These are phyloP conservation scores for Melierax canorus DNA, from an alignment of 2,113 vertebrate genomes.

Conservation along the genomic window DNA sequence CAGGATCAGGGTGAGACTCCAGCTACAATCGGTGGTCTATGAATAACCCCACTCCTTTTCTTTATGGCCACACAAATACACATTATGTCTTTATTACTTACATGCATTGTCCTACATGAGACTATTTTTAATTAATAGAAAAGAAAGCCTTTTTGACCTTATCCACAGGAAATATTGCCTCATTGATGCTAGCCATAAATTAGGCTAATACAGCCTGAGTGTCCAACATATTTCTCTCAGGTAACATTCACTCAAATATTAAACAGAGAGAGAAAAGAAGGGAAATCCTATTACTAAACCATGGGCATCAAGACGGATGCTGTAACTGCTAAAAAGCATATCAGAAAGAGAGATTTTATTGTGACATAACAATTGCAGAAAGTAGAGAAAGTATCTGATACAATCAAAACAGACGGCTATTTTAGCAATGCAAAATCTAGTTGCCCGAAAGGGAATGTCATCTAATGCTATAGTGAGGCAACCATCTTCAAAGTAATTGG, in stretches of 20 bases:
- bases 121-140: constrained; percentile 46
- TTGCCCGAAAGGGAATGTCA: neutral
- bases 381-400: neutral
- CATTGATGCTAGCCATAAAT: constrained; percentile 11
- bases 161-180: neutral
- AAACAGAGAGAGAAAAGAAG: neutral
- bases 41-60: neutral
- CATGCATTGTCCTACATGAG: neutral
- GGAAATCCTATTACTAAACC: neutral
- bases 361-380: neutral
- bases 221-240: neutral
- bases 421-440: neutral
- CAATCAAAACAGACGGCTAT: neutral
- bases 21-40: neutral
- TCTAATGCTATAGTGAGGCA: neutral
- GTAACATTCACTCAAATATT: constrained; percentile 12
- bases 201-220: neutral
- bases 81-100: constrained; percentile 9
- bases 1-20: neutral
- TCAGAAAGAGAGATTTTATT: neutral
- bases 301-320: neutral
- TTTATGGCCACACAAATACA: neutral
- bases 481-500: neutral
- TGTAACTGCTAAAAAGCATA: neutral
- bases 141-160: constrained; percentile 35